These are phyloP conservation scores for Latrodectus hesperus DNA, from an alignment of 2,888 invertebrate species.

Conservation along the genomic window DNA sequence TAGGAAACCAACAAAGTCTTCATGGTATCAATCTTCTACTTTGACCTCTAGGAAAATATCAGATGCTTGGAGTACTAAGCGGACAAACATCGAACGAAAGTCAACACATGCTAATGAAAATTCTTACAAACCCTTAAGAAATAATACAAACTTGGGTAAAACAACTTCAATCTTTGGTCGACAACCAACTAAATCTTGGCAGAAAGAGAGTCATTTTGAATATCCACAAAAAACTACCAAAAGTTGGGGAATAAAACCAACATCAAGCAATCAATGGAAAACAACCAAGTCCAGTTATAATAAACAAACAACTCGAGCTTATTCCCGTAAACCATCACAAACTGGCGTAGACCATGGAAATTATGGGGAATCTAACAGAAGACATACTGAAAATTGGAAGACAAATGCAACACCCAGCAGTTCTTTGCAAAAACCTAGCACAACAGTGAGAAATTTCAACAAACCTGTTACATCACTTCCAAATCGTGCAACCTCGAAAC, in stretches of 20 bases:
- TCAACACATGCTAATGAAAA: not conserved
- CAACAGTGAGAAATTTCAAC: no score
- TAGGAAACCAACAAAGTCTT: not conserved
- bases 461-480: not conserved
- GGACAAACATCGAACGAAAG: not conserved
- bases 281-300: not conserved
- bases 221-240: not conserved
- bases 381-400: not conserved
- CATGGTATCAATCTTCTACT: no score
- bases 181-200: constrained; percentile 19
- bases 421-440: no score
- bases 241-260: not conserved
- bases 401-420: not conserved
- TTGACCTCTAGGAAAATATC: not conserved
- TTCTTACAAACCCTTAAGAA: no score
- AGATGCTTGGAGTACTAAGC: not conserved
- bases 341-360: no score
- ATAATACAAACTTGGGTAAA: not conserved
- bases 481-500: not conserved
- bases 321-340: no score
- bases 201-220: not conserved
- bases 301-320: not conserved
- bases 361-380: not conserved
- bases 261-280: not conserved
- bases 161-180: not conserved